Evolutionary conservation across 2,888 invertebrate species (phyloP).

Genomic region (Heteromurus nitidus): DNA sequence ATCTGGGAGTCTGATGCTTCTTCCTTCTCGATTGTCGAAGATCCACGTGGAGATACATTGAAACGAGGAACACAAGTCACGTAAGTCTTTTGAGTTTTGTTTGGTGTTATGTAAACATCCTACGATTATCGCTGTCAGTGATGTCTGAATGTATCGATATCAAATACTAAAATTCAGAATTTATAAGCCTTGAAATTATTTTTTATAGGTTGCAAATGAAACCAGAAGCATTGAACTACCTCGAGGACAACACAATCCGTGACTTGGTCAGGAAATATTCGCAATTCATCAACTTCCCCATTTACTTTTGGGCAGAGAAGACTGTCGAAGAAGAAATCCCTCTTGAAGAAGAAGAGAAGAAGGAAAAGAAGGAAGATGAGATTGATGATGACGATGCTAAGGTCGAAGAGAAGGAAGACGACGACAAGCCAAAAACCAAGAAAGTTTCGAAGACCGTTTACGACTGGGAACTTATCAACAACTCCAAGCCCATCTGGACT

Average conservation of each 20-base stretch:
- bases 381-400: constrained; percentile 76
- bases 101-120: constrained; percentile 1
- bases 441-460: constrained; percentile 95
- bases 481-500: constrained; percentile 99
- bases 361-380: constrained; percentile 78
- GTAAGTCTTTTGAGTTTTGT: constrained; percentile 75
- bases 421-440: constrained; percentile 88
- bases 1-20: constrained; percentile 98
- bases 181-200: no score
- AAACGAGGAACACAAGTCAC: constrained; percentile 92
- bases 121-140: background rate
- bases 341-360: constrained; percentile 79
- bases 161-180: background rate
- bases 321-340: constrained; percentile 86
- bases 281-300: constrained; percentile 99
- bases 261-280: constrained; percentile 97
- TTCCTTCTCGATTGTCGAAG: constrained; percentile 91
- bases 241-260: constrained; percentile 93
- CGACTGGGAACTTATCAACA: constrained; percentile 96
- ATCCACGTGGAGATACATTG: constrained; percentile 94
- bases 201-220: constrained; percentile 88
- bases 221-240: constrained; percentile 96
- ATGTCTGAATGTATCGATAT: background rate
- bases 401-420: constrained; percentile 82
- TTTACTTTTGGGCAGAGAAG: constrained; percentile 92